These are phyloP conservation scores for Molorchus minor DNA, from an alignment of 2,888 invertebrate genomes.

Conservation along the genomic window DNA sequence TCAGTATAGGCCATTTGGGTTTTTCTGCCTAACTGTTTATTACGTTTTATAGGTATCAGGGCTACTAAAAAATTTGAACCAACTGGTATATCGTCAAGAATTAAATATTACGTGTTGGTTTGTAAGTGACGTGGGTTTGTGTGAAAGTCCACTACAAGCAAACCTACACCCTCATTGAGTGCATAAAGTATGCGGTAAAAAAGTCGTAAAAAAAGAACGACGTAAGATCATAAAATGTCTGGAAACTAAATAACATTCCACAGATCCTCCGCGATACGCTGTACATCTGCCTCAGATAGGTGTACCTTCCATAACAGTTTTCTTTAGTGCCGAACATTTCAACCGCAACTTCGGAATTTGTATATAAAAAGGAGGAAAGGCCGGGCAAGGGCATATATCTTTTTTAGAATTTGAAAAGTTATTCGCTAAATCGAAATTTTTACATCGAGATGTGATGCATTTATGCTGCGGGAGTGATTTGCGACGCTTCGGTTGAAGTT, in stretches of 20 bases:
- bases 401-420: constrained; percentile 48
- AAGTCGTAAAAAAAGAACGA: constrained; percentile 32
- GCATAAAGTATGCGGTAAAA: too few relatives aligned
- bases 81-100: too few relatives aligned
- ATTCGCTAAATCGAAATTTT: constrained; percentile 46
- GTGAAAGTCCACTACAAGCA: too few relatives aligned
- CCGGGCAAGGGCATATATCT: constrained; percentile 38
- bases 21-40: too few relatives aligned
- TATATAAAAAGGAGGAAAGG: constrained; percentile 24
- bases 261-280: constrained; percentile 17
- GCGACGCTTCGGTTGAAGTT: constrained; percentile 28
- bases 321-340: constrained; percentile 1
- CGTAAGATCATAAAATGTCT: constrained; percentile 27
- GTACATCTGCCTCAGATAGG: constrained; percentile 12
- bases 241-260: constrained; percentile 24
- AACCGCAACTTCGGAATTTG: constrained; percentile 14
- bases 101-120: too few relatives aligned
- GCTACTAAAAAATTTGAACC: too few relatives aligned
- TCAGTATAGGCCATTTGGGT: too few relatives aligned
- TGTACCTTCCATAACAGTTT: constrained; percentile 18
- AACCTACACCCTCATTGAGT: too few relatives aligned
- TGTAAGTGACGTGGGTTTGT: too few relatives aligned
- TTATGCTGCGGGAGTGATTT: constrained; percentile 41
- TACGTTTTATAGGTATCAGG: too few relatives aligned
- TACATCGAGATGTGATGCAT: constrained; percentile 46